Evolutionary conservation across 2,113 vertebrate species (phyloP).

Genomic region (Thalassoma bifasciatum): DNA sequence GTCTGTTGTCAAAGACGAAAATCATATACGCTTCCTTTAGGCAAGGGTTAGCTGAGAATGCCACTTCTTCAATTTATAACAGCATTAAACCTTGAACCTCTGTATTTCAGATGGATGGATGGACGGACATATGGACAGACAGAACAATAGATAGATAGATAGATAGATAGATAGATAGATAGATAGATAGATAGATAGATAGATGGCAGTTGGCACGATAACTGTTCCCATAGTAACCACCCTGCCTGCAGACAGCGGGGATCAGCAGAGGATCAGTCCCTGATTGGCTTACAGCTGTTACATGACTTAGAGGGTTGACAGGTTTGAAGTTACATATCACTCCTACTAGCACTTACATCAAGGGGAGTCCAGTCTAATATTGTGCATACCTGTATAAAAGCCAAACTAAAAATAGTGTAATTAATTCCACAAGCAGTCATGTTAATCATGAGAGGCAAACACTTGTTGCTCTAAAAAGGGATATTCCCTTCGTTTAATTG

Average conservation of each 20-base stretch:
- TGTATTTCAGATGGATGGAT: not conserved
- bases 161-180: not conserved
- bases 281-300: constrained; percentile 33
- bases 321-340: constrained; percentile 5
- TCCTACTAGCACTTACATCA: not conserved
- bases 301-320: constrained; percentile 20
- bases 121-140: not conserved
- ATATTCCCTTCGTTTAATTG: no score
- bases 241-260: not conserved
- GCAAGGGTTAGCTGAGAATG: no score
- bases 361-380: not conserved
- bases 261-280: constrained; percentile 8
- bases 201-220: constrained; percentile 24
- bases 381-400: not conserved
- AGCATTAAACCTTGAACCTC: no score
- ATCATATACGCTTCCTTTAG: no score
- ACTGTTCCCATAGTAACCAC: not conserved
- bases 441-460: not conserved
- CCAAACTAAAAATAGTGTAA: constrained; percentile 28
- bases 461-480: no score
- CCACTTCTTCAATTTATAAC: no score
- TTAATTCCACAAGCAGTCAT: not conserved
- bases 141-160: not conserved
- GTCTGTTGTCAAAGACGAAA: no score
- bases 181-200: not conserved